Evolutionary conservation across 2,113 vertebrate species (phyloP).

Genomic region (Pteronura brasiliensis): DNA sequence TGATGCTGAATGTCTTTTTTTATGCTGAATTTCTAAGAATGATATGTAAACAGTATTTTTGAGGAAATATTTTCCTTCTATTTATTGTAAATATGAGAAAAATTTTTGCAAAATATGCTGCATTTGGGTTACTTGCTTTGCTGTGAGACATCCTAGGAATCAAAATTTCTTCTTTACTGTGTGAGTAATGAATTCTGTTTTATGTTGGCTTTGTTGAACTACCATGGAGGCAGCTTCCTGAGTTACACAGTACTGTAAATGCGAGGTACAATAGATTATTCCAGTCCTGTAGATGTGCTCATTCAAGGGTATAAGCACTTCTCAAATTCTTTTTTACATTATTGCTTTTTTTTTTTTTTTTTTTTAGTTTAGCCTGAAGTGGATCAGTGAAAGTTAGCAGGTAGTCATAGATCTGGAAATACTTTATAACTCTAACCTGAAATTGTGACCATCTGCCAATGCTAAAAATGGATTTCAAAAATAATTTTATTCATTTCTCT

Average conservation of each 20-base stretch:
- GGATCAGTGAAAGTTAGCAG: slow-evolving; percentile 50
- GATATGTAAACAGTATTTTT: background rate
- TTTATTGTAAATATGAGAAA: background rate
- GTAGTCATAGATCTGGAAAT: slow-evolving; percentile 56
- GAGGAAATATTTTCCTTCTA: background rate
- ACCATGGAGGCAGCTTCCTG: slow-evolving; percentile 39
- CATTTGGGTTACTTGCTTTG: slow-evolving; percentile 26
- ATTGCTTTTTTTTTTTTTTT: slow-evolving; percentile 30
- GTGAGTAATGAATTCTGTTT: slow-evolving; percentile 21
- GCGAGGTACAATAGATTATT: slow-evolving; percentile 8
- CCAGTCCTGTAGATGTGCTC: slow-evolving; percentile 37
- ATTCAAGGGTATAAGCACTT: background rate
- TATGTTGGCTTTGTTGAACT: background rate
- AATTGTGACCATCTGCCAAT: slow-evolving; percentile 60
- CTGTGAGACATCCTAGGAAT: background rate
- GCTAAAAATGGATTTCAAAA: slow-evolving; percentile 57
- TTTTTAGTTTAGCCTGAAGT: background rate
- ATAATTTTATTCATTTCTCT: slow-evolving; percentile 65
- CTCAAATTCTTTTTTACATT: slow-evolving; percentile 22
- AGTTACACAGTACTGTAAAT: background rate
- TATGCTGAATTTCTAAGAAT: background rate
- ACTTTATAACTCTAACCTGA: slow-evolving; percentile 36
- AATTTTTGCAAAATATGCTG: background rate
- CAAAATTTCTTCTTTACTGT: background rate
- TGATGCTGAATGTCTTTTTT: background rate